Percentiles rank a stretch among this genome's conserved stretches.
These are phyloP conservation scores for Meloidogyne chitwoodi DNA, from an alignment of 1,140 invertebrate species.

Conservation along the genomic window DNA sequence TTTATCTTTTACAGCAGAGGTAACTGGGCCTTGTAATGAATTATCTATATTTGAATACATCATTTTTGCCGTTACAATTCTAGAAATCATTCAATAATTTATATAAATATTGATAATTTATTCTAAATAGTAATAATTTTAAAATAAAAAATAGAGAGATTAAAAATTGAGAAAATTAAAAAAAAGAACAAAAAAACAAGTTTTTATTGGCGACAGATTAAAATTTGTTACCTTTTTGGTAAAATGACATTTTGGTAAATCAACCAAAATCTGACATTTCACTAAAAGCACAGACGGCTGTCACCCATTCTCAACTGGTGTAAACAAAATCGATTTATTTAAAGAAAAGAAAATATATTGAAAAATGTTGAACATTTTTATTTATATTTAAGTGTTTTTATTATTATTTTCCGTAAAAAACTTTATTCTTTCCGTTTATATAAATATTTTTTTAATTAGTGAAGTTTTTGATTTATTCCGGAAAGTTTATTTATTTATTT, in stretches of 20 bases:
- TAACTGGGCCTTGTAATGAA: background rate
- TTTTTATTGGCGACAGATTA: background rate
- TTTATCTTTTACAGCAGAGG: background rate
- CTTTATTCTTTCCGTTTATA: too few relatives aligned
- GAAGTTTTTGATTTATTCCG: background rate
- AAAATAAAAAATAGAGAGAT: background rate
- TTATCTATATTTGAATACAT: background rate
- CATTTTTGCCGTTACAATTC: background rate
- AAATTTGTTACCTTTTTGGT: background rate
- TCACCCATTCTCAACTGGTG: background rate
- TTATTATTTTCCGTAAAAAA: background rate
- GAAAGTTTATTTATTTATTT: background rate
- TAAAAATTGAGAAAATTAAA: background rate
- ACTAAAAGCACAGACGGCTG: background rate
- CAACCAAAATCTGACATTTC: too few relatives aligned
- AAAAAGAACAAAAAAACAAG: background rate
- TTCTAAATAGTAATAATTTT: too few relatives aligned
- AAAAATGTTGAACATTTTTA: background rate
- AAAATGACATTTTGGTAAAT: too few relatives aligned
- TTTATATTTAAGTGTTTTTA: background rate
- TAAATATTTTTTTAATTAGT: background rate
- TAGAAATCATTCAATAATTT: background rate
- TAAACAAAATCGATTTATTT: background rate
- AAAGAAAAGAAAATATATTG: background rate
- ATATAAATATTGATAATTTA: background rate